A percentile compares a stretch with the other conserved stretches of the same genome.
These are phyloP conservation scores for Laothoe populi DNA, from an alignment of 2,888 invertebrate genomes.

Conservation along the genomic window DNA sequence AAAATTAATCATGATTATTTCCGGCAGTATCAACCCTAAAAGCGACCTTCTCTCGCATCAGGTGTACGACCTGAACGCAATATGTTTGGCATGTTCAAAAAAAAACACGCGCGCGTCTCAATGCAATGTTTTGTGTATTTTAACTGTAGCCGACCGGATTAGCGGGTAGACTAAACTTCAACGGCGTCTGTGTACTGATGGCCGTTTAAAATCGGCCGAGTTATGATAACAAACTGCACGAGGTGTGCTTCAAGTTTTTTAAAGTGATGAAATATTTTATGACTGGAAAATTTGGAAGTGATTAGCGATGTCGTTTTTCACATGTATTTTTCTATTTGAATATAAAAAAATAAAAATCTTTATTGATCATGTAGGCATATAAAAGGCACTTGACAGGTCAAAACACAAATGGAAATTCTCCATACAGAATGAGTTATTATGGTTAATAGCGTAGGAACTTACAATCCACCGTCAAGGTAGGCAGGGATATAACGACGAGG, in stretches of 20 bases:
- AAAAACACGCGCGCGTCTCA: constrained; percentile 1
- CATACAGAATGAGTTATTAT: too few relatives aligned
- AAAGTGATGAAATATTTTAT: constrained; percentile 8
- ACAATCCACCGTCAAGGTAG: too few relatives aligned
- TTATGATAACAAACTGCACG: constrained; percentile 26
- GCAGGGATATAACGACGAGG: too few relatives aligned
- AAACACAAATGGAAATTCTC: too few relatives aligned
- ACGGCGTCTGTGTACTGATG: constrained; percentile 18
- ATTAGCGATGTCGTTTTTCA: neutral
- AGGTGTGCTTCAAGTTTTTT: neutral
- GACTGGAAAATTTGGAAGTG: neutral
- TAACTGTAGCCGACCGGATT: constrained; percentile 19
- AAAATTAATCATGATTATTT: neutral
- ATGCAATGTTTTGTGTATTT: constrained; percentile 27
- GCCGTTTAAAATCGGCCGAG: constrained; percentile 18
- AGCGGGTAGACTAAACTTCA: constrained; percentile 25
- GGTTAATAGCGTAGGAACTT: too few relatives aligned
- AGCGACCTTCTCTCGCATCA: constrained; percentile 25
- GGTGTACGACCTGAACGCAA: constrained; percentile 26
- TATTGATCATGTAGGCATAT: too few relatives aligned
- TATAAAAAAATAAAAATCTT: too few relatives aligned
- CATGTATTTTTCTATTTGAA: neutral
- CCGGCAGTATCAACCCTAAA: constrained; percentile 3
- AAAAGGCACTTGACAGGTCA: too few relatives aligned
- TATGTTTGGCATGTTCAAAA: constrained; percentile 5